These are phyloP conservation scores for Rosalia funebris DNA, from an alignment of 2,888 invertebrate genomes.

Conservation along the genomic window DNA sequence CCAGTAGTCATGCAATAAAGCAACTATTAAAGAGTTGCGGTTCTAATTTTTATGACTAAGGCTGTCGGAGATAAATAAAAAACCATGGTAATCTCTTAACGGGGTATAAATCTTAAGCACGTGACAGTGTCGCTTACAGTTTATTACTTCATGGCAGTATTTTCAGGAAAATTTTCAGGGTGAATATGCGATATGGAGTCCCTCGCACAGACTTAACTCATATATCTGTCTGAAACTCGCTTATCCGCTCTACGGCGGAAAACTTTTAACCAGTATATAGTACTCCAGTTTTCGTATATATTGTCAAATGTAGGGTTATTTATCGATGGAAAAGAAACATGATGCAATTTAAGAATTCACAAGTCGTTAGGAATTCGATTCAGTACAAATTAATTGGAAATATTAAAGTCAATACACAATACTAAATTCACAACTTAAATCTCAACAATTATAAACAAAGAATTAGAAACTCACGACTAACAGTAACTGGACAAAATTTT, in stretches of 20 bases:
- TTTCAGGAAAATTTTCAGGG: constrained; percentile 46
- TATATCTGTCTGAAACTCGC: constrained; percentile 53
- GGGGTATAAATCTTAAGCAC: constrained; percentile 47
- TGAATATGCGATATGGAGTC: constrained; percentile 51
- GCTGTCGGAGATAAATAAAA: constrained; percentile 27
- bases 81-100: constrained; percentile 45
- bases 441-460: too few relatives aligned
- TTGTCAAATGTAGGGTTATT: constrained; percentile 50
- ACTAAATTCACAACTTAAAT: too few relatives aligned
- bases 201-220: constrained; percentile 52
- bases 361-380: constrained; percentile 36
- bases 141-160: constrained; percentile 50
- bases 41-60: constrained; percentile 11
- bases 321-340: constrained; percentile 46
- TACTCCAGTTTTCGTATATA: constrained; percentile 48
- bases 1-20: not conserved
- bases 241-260: constrained; percentile 48
- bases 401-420: too few relatives aligned
- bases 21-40: constrained; percentile 1
- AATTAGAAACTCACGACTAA: too few relatives aligned
- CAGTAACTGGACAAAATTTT: too few relatives aligned
- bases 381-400: too few relatives aligned
- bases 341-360: constrained; percentile 43
- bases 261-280: constrained; percentile 53
- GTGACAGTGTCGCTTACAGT: constrained; percentile 51